Conservation (phyloP, 2,797 vertebrate species). For the Silurus lanzhouensis region DNA sequence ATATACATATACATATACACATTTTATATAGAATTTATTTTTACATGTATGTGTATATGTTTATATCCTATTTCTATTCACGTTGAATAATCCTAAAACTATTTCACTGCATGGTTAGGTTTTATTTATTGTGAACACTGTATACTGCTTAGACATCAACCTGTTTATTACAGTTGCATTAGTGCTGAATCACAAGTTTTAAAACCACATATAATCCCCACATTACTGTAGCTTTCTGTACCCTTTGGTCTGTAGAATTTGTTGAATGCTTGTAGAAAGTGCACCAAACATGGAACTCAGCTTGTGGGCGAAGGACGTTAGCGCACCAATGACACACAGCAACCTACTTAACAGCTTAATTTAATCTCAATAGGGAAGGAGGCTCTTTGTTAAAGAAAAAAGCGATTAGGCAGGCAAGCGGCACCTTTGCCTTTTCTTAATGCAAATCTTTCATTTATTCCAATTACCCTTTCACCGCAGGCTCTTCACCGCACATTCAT, state of each 20-base stretch:
- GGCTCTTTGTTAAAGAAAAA: slow-evolving; percentile 57
- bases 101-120: background rate
- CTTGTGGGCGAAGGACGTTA: slow-evolving; percentile 55
- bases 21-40: too few relatives aligned
- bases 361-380: slow-evolving; percentile 59
- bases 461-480: slow-evolving; percentile 70
- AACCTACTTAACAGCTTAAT: slow-evolving; percentile 66
- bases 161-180: background rate
- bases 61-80: too few relatives aligned
- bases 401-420: slow-evolving; percentile 60
- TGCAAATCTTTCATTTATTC: slow-evolving; percentile 68
- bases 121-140: background rate
- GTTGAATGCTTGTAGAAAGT: slow-evolving; percentile 8
- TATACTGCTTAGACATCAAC: background rate
- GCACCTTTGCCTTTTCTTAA: slow-evolving; percentile 69
- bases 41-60: too few relatives aligned
- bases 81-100: too few relatives aligned
- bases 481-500: slow-evolving; percentile 58
- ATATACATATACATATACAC: too few relatives aligned
- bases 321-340: slow-evolving; percentile 57
- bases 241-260: slow-evolving; percentile 23
- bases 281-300: slow-evolving; percentile 33
- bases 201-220: background rate
- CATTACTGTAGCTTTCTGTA: background rate
- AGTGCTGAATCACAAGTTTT: background rate